Percentiles rank a stretch among this genome's conserved stretches.
These are phyloP conservation scores for Calliopum simillimum DNA, from an alignment of 2,888 invertebrate species.

Conservation along the genomic window DNA sequence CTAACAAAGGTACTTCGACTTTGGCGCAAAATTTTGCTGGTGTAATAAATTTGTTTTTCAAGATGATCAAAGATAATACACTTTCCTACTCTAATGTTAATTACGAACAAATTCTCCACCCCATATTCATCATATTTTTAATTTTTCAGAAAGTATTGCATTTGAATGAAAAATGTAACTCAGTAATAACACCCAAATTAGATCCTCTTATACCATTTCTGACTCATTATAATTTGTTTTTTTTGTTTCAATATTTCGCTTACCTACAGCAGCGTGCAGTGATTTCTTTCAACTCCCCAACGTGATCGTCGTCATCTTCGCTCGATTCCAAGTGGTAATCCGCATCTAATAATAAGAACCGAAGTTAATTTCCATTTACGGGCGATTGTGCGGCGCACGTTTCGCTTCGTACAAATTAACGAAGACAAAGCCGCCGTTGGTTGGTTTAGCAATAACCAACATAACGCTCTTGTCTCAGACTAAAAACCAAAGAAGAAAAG, in stretches of 20 bases:
- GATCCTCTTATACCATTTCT: too few species aligned
- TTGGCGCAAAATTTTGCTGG: too few species aligned
- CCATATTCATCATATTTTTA: too few species aligned
- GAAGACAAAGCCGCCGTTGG: conserved; percentile 22
- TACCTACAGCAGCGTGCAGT: conserved; percentile 27
- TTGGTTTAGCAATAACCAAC: conserved; percentile 37
- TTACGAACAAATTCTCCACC: too few species aligned
- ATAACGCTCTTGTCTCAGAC: neutral
- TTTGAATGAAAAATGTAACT: too few species aligned
- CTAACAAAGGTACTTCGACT: too few species aligned
- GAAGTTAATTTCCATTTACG: conserved; percentile 49
- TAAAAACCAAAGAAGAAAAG: neutral
- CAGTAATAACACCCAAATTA: too few species aligned
- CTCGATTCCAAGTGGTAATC: conserved; percentile 54
- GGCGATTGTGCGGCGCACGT: conserved; percentile 56
- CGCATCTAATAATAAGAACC: conserved; percentile 64
- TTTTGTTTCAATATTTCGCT: neutral
- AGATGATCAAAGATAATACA: too few species aligned
- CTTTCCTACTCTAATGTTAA: too few species aligned
- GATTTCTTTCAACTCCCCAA: neutral
- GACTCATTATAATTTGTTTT: too few species aligned
- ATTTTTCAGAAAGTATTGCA: too few species aligned
- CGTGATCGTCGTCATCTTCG: conserved; percentile 15
- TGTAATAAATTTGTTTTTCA: too few species aligned
- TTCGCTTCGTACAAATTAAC: conserved; percentile 45